Percentiles rank a stretch among this genome's conserved stretches.
These are phyloP conservation scores for Nilaparvata lugens DNA, from an alignment of 1,140 invertebrate species.

Conservation along the genomic window DNA sequence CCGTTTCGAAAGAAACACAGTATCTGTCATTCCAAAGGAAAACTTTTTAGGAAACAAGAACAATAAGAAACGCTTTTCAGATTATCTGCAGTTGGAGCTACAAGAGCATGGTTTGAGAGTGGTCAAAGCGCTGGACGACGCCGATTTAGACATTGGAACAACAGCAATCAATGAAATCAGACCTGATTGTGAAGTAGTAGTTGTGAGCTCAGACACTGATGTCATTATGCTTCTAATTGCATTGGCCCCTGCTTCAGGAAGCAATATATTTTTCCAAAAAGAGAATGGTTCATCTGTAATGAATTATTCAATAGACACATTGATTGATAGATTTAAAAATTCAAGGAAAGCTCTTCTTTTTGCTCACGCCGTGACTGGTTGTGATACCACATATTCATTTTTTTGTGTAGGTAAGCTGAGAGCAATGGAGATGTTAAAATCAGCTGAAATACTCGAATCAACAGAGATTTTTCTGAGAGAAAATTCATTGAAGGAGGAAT, in stretches of 20 bases:
- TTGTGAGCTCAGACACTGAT: background rate
- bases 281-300: no score
- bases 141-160: background rate
- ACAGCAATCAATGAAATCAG: background rate
- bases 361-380: no score
- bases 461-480: no score
- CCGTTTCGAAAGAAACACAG: background rate
- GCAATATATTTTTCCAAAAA: background rate
- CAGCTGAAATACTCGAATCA: no score
- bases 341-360: no score
- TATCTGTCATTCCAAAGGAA: background rate
- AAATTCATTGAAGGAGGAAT: no score
- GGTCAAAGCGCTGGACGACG: background rate
- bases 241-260: background rate
- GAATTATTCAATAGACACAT: no score
- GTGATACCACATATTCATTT: no score
- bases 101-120: background rate
- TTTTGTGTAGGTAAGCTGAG: no score
- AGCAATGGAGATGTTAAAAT: no score
- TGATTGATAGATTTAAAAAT: no score
- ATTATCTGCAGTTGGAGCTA: background rate
- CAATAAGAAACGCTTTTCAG: background rate
- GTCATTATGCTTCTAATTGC: background rate
- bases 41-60: background rate
- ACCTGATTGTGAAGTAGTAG: background rate